These are phyloP conservation scores for Elanus axillaris DNA, from an alignment of 2,113 vertebrate genomes.

Conservation along the genomic window DNA sequence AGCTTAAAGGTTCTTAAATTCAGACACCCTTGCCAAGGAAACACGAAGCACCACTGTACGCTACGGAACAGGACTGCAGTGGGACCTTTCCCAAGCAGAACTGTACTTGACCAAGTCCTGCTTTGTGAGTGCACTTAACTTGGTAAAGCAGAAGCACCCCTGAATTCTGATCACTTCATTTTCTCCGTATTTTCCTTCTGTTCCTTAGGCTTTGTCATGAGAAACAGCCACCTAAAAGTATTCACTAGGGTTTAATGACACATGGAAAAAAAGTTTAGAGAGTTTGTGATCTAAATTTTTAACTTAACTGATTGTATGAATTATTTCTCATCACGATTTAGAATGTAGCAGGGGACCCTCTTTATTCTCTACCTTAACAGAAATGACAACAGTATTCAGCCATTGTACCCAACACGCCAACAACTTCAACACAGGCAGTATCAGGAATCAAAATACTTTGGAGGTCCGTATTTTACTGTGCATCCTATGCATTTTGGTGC, in stretches of 20 bases:
- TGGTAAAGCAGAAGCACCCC: background rate
- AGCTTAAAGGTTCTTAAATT: background rate
- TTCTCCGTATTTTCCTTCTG: background rate
- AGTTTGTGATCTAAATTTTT: background rate
- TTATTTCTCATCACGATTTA: background rate
- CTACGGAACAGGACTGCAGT: background rate
- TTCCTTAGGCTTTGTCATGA: background rate
- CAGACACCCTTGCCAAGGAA: background rate
- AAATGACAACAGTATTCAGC: background rate
- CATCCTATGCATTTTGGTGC: rapidly evolving
- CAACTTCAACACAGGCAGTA: background rate
- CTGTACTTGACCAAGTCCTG: background rate
- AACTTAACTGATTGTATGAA: background rate
- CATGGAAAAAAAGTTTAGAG: background rate
- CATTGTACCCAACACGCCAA: background rate
- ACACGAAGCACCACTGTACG: background rate
- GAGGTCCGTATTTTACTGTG: rapidly evolving
- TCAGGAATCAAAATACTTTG: rapidly evolving
- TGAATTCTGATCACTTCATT: background rate
- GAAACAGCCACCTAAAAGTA: background rate
- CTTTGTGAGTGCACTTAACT: background rate
- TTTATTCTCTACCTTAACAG: background rate
- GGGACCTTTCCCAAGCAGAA: background rate
- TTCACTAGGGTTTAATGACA: background rate
- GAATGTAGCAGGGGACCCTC: background rate